phyloP scores from a whole-genome alignment of 1,140 invertebrate species.

The Sycophila sp. region DNA sequence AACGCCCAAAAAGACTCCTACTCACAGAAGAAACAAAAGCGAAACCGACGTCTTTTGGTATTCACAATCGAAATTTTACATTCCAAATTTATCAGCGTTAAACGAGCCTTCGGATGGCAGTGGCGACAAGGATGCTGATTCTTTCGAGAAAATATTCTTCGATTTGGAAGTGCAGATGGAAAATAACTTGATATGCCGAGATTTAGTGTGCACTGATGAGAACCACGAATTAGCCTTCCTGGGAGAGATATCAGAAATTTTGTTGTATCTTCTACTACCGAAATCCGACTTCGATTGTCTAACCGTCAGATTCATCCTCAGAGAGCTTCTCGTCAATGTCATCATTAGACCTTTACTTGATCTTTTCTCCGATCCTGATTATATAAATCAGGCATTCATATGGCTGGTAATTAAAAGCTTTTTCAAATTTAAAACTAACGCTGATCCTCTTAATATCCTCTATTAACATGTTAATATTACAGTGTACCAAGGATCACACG shows the following conservation, averaged over 20 bases:
- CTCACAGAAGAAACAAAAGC: conserved; percentile 75
- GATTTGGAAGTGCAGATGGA: conserved; percentile 90
- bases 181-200: conserved; percentile 75
- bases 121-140: conserved; percentile 53
- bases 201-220: conserved; percentile 73
- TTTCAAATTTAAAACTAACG: background rate
- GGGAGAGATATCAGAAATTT: conserved; percentile 83
- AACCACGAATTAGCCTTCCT: conserved; percentile 80
- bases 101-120: conserved; percentile 54
- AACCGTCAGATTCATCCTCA: conserved; percentile 78
- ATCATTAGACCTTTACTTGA: conserved; percentile 84
- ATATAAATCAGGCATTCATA: conserved; percentile 91
- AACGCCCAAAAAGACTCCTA: conserved; percentile 65
- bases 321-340: conserved; percentile 84
- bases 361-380: conserved; percentile 91
- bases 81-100: conserved; percentile 60
- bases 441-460: background rate
- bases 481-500: conserved; percentile 80
- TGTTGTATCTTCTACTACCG: conserved; percentile 86
- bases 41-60: conserved; percentile 77
- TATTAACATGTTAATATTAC: too few species aligned
- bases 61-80: conserved; percentile 65
- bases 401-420: conserved; percentile 79
- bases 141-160: conserved; percentile 84
- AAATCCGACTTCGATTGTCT: conserved; percentile 88